Evolutionary conservation across 2,797 vertebrate species (phyloP).

Genomic region (Ctenosaura bakeri): DNA sequence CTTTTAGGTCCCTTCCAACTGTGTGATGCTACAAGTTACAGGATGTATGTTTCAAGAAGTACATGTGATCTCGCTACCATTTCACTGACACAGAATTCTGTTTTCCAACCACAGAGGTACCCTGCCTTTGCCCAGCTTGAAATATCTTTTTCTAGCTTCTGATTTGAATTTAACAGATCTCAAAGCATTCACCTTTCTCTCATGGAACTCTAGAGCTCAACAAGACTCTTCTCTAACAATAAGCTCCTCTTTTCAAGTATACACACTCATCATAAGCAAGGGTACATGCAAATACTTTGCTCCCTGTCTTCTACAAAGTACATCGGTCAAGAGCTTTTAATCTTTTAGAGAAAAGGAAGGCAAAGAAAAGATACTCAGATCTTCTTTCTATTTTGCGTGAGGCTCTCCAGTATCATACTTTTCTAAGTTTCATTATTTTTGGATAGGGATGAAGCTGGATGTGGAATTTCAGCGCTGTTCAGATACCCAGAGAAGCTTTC

Average conservation of each 20-base stretch:
- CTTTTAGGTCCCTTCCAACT: not conserved
- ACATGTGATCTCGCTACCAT: not conserved
- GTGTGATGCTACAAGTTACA: not conserved
- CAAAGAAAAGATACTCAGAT: not conserved
- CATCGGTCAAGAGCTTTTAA: constrained; percentile 7
- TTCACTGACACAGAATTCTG: not conserved
- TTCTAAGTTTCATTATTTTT: not conserved
- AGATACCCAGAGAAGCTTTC: not conserved
- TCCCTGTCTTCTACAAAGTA: not conserved
- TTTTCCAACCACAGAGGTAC: not conserved
- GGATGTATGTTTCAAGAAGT: not conserved
- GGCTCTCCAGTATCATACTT: not conserved
- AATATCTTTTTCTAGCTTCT: not conserved
- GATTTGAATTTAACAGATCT: not conserved
- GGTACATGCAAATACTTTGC: not conserved
- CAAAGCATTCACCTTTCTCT: not conserved
- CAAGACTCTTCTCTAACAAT: not conserved
- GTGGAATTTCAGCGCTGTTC: not conserved
- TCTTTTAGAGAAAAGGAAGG: constrained; percentile 33
- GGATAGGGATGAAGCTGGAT: not conserved
- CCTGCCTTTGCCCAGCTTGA: not conserved
- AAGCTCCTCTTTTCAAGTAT: not conserved
- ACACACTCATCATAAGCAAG: not conserved
- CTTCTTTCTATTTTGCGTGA: not conserved
- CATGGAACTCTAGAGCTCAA: not conserved